A percentile compares a stretch with the other conserved stretches of the same genome.
Evolutionary conservation across 2,888 invertebrate genomes (phyloP).

Genomic region (Phengaris alcon): DNA sequence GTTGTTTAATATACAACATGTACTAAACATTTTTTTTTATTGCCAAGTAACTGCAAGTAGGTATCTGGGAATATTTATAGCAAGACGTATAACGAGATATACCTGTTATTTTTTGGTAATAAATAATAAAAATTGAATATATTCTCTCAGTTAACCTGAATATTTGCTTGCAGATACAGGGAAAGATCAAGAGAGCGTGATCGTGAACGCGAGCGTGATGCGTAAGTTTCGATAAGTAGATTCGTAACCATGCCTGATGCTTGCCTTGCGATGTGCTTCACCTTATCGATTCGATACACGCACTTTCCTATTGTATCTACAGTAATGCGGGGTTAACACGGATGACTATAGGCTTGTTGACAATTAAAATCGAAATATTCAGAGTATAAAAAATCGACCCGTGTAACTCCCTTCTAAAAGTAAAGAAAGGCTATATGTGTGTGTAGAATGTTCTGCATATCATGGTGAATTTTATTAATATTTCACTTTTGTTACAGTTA

Average conservation of each 20-base stretch:
- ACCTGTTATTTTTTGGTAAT: not conserved
- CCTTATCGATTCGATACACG: conserved; percentile 24
- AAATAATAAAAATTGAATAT: not conserved
- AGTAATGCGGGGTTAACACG: not conserved
- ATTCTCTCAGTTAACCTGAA: conserved; percentile 34
- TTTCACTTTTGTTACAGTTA: conserved; percentile 59
- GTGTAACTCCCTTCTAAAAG: not conserved
- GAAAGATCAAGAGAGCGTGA: conserved; percentile 86
- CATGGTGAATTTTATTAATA: not conserved
- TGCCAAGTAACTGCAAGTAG: conserved; percentile 23
- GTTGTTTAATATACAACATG: not conserved
- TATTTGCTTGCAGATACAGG: conserved; percentile 78
- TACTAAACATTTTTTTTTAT: not conserved
- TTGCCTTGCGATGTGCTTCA: conserved; percentile 23
- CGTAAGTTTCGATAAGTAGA: conserved; percentile 63
- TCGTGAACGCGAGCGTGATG: conserved; percentile 79
- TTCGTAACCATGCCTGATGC: conserved; percentile 14
- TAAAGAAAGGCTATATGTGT: not conserved
- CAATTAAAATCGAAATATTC: not conserved
- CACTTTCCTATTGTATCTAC: not conserved
- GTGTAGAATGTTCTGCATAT: not conserved
- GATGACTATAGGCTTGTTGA: not conserved
- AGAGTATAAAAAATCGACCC: not conserved
- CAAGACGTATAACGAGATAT: not conserved
- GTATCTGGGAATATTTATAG: not conserved